Evolutionary conservation across 2,113 vertebrate species (phyloP).

Genomic region (Fregetta grallaria): DNA sequence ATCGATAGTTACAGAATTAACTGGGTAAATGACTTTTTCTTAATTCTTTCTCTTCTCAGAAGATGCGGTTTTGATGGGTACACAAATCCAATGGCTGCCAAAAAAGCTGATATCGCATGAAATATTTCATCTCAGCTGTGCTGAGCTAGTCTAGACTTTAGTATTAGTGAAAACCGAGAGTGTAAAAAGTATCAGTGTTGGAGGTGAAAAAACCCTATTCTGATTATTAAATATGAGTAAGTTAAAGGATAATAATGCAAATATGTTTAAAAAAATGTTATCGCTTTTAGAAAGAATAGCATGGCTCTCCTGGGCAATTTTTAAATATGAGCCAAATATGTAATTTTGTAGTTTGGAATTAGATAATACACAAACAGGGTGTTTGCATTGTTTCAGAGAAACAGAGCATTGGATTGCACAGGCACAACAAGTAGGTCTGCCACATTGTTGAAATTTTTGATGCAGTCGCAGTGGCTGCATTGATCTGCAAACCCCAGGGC

Average conservation of each 20-base stretch:
- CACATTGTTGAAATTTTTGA: constrained; percentile 37
- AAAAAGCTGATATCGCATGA: constrained; percentile 59
- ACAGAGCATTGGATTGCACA: not conserved
- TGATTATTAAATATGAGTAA: constrained; percentile 48
- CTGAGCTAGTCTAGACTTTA: constrained; percentile 41
- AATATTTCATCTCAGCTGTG: constrained; percentile 59
- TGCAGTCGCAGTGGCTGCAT: not conserved
- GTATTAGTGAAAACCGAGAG: constrained; percentile 56
- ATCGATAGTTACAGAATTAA: constrained; percentile 68
- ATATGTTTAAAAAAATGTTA: not conserved
- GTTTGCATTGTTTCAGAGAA: constrained; percentile 27
- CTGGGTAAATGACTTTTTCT: constrained; percentile 62
- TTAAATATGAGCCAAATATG: constrained; percentile 31
- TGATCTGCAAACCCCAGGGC: constrained; percentile 40
- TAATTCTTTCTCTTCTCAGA: constrained; percentile 73
- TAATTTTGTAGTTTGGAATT: constrained; percentile 22
- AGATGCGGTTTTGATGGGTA: constrained; percentile 70
- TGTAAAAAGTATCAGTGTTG: not conserved
- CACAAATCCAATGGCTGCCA: constrained; percentile 61
- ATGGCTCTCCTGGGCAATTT: not conserved
- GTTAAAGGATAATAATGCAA: constrained; percentile 51
- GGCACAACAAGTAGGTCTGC: not conserved
- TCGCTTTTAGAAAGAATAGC: not conserved
- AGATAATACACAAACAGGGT: not conserved
- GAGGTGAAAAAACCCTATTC: not conserved